Evolutionary conservation across 2,113 vertebrate genomes (phyloP).

Genomic region (Colaptes auratus): DNA sequence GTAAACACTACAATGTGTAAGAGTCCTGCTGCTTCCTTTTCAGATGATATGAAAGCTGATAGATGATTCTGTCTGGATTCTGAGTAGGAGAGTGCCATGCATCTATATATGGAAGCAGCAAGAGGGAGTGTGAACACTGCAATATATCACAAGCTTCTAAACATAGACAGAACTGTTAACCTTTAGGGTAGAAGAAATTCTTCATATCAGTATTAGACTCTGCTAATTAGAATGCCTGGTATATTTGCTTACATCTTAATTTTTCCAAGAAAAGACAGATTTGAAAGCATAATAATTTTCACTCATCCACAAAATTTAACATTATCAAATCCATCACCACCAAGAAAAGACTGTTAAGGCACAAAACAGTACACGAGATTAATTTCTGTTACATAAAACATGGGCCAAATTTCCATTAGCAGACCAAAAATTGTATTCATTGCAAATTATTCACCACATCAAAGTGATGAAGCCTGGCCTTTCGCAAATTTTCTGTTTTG

Average conservation of each 20-base stretch:
- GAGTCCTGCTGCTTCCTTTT: neutral
- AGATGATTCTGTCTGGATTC: neutral
- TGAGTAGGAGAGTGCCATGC: neutral
- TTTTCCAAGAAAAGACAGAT: neutral
- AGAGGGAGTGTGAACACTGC: neutral
- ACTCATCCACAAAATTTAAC: neutral
- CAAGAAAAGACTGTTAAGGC: neutral
- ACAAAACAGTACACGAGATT: neutral
- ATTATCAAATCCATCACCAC: rapidly evolving
- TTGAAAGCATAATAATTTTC: neutral
- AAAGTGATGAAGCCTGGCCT: neutral
- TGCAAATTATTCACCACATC: neutral
- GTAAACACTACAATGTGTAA: neutral
- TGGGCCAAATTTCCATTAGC: neutral
- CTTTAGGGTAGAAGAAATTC: neutral
- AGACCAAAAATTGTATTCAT: neutral
- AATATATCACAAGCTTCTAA: neutral
- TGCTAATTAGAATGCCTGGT: neutral
- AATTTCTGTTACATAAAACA: neutral
- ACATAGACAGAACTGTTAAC: neutral
- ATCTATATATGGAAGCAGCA: neutral
- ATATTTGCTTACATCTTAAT: neutral
- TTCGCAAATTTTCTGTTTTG: neutral
- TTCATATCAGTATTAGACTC: neutral
- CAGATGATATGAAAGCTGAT: neutral